Evolutionary conservation across 2,888 invertebrate genomes (phyloP).

Genomic region (Xylota sylvarum): DNA sequence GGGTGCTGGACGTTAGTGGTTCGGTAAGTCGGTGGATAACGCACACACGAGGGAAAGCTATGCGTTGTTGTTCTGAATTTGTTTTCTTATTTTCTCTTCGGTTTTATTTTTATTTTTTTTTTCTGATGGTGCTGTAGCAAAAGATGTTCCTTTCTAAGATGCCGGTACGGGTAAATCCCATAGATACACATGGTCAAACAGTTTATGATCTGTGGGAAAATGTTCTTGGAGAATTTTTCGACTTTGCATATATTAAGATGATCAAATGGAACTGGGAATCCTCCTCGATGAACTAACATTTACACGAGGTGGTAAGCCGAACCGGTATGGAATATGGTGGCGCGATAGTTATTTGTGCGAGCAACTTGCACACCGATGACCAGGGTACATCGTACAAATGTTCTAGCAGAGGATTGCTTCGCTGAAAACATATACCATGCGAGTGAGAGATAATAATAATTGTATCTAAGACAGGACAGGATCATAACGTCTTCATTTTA

Average conservation of each 20-base stretch:
- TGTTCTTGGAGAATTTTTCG: slow-evolving; percentile 52
- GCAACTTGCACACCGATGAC: slow-evolving; percentile 35
- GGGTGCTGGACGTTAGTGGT: slow-evolving; percentile 16
- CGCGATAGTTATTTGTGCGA: slow-evolving; percentile 61
- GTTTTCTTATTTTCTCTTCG: slow-evolving; percentile 43
- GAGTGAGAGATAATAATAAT: slow-evolving; percentile 68
- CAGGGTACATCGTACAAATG: slow-evolving; percentile 44
- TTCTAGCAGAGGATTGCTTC: slow-evolving; percentile 41
- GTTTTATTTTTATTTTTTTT: slow-evolving; percentile 11
- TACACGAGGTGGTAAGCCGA: slow-evolving; percentile 47
- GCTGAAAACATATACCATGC: slow-evolving; percentile 47
- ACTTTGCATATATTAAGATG: slow-evolving; percentile 73
- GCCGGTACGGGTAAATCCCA: slow-evolving; percentile 44
- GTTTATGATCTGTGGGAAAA: slow-evolving; percentile 76
- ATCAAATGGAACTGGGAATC: slow-evolving; percentile 64
- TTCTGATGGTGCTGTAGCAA: not conserved
- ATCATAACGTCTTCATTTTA: slow-evolving; percentile 76
- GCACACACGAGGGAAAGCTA: slow-evolving; percentile 51
- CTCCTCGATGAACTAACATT: slow-evolving; percentile 43
- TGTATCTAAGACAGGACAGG: slow-evolving; percentile 70
- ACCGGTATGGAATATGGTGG: slow-evolving; percentile 63
- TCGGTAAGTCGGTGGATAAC: slow-evolving; percentile 8
- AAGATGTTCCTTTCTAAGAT: slow-evolving; percentile 59
- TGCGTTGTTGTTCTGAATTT: slow-evolving; percentile 73
- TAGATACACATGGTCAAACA: slow-evolving; percentile 57